Base-by-base conservation (phyloP, 2,888 invertebrate genomes). In the Eurois occulta region DNA sequence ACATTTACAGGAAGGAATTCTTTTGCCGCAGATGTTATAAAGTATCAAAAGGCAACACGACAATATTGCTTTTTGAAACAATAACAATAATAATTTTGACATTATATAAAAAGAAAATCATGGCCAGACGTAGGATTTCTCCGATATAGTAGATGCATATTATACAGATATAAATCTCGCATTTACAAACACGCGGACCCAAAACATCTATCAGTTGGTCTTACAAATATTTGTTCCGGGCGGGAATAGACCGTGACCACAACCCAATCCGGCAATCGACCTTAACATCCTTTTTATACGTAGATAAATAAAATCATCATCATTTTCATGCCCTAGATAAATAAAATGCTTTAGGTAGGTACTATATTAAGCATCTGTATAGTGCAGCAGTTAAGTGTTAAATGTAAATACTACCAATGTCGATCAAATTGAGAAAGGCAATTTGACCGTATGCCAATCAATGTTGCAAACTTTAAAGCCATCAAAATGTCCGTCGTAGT, bases 181-280 rank as follows among this genome's bases (percentile, higher is more conserved):
- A 69, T 69, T 72, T 41, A 69, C 68, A 76, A 75, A 58, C 69
- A 60, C 35, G n/a, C 81, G 35, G 32, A 38, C 21, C 52, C 21
- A 46, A 41, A 65, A 65, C 35, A 60, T 65, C 21, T 58, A 69
- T 69, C 35, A 69, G n/a, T 69, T 48, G 48, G 18, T 43, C 16
- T 69, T 60, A 82, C 69, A 80, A 82, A 70, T 82, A 69, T 80
- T 80, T 66, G 28, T 66, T 52, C 58, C 55, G 41, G 35, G 58
- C 35, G 58, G 64, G 28, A 65, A 81, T 43, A 35, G 55, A 48
- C 65, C 58, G 69, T 76, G 80, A 82, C 77, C 69, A 60, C n/a
- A 66, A 69, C 21, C n/a, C 67, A 67, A 62, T 67, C 60, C 35
- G 35, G 55, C 41, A 69, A 65, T 43, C 48, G 48, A 75, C 64